Evolutionary conservation across 2,888 invertebrate species (phyloP).

Genomic region (Crioceris asparagi): DNA sequence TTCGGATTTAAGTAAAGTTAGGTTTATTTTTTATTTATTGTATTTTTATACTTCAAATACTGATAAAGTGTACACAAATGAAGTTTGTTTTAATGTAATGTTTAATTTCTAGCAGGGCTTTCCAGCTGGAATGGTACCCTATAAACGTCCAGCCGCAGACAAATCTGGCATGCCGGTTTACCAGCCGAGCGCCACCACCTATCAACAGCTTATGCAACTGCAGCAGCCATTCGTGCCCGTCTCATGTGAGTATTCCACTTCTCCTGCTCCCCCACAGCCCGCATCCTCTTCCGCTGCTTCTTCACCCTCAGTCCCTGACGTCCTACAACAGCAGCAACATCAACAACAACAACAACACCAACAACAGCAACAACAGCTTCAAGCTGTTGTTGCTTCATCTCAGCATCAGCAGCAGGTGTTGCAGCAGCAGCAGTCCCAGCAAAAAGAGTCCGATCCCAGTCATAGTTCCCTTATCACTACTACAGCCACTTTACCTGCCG

Average conservation of each 20-base stretch:
- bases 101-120: constrained; percentile 56
- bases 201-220: constrained; percentile 91
- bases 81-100: neutral
- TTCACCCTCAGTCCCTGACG: constrained; percentile 44
- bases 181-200: constrained; percentile 82
- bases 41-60: too few species aligned
- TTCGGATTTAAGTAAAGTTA: too few species aligned
- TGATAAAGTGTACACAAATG: too few species aligned
- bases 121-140: constrained; percentile 91
- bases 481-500: constrained; percentile 15
- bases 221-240: constrained; percentile 96
- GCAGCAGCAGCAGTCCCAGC: constrained; percentile 20
- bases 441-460: constrained; percentile 20
- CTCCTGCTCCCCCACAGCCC: constrained; percentile 46
- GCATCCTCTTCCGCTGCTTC: constrained; percentile 18
- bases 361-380: constrained; percentile 7
- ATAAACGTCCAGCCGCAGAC: constrained; percentile 92
- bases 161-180: constrained; percentile 95
- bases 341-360: constrained; percentile 27
- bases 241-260: constrained; percentile 93
- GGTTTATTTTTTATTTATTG: too few species aligned
- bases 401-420: constrained; percentile 17
- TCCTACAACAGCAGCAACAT: constrained; percentile 45
- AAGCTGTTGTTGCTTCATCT: neutral
- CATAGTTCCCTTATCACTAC: constrained; percentile 18